These are phyloP conservation scores for Mobula birostris DNA, from an alignment of 2,113 vertebrate genomes.

Conservation along the genomic window DNA sequence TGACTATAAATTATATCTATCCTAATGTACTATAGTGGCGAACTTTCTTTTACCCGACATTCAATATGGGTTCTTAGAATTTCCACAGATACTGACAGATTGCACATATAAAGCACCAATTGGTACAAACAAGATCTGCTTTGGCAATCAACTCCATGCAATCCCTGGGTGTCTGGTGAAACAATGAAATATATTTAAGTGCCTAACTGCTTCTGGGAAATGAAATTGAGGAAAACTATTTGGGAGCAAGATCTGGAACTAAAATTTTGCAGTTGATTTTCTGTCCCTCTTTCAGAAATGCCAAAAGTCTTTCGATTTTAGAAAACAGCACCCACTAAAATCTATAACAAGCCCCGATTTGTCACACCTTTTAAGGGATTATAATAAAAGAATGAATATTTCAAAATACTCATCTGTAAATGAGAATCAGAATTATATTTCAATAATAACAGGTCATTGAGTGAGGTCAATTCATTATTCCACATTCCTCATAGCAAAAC, in stretches of 20 bases:
- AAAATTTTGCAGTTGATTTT: background rate
- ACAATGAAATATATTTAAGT: background rate
- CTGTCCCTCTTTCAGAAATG: background rate
- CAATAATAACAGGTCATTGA: conserved; percentile 43
- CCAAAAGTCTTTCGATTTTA: background rate
- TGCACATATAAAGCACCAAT: background rate
- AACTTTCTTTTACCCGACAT: background rate
- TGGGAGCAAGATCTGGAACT: background rate
- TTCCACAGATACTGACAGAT: background rate
- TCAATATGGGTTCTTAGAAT: background rate
- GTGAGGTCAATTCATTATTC: conserved; percentile 2
- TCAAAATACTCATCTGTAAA: fast-evolving
- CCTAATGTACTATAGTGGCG: background rate
- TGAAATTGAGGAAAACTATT: background rate
- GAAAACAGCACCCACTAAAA: background rate
- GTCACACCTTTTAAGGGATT: background rate
- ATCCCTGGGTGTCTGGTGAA: background rate
- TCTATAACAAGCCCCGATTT: background rate
- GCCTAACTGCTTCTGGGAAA: background rate
- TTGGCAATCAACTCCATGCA: background rate
- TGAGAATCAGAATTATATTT: conserved; percentile 39
- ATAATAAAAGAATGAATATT: conserved; percentile 6
- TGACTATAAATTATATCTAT: background rate
- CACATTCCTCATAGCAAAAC: background rate
- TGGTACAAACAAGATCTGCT: background rate